phyloP scores from a whole-genome alignment of 2,113 vertebrate genomes.

The Grantiella picta region DNA sequence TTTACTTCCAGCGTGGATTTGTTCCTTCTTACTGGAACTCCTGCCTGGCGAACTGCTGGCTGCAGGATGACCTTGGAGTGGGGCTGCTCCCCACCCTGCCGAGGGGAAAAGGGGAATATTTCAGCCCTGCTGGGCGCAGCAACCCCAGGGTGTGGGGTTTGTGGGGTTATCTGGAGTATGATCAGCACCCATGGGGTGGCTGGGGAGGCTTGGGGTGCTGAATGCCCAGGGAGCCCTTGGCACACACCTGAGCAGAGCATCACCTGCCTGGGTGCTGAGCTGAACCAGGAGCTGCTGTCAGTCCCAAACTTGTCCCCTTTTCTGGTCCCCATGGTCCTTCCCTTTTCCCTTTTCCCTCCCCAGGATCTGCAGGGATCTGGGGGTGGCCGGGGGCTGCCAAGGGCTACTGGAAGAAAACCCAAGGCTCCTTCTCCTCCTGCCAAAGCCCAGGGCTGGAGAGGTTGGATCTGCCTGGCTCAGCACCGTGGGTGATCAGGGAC shows the following conservation, averaged over 20 bases:
- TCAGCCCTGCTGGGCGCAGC: fast-evolving
- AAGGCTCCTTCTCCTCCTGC: neutral
- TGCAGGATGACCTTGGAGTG: neutral
- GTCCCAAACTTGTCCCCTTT: fast-evolving
- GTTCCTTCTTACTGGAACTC: neutral
- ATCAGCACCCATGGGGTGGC: neutral
- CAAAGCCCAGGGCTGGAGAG: neutral
- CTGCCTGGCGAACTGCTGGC: neutral
- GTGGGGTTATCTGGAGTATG: fast-evolving
- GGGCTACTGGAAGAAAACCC: neutral
- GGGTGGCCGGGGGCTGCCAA: neutral
- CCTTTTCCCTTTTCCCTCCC: neutral
- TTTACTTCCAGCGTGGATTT: neutral
- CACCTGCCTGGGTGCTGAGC: neutral
- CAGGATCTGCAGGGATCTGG: neutral
- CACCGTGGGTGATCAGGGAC: fast-evolving
- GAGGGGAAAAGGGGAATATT: neutral
- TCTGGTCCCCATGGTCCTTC: neutral
- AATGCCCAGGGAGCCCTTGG: neutral
- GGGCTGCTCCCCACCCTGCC: neutral
- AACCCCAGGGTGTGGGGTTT: fast-evolving
- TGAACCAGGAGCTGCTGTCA: neutral
- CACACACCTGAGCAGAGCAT: neutral
- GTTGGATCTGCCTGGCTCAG: neutral
- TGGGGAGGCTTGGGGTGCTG: neutral